Percentiles rank a stretch among this genome's conserved stretches.
Conservation (phyloP, 2,113 vertebrate species). For the Cacatua alba region DNA sequence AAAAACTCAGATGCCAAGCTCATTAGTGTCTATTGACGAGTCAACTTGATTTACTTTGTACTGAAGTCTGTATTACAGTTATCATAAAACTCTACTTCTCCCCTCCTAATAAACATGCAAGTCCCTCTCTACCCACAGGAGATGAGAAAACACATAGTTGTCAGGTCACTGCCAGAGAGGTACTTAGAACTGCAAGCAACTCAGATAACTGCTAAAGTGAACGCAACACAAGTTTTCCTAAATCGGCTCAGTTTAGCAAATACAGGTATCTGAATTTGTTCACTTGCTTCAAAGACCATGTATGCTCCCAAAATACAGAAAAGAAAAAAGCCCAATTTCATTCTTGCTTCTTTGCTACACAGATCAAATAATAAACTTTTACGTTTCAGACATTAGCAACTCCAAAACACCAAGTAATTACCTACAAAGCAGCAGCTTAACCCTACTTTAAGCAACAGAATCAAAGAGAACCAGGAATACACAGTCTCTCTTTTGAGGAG, state of each 20-base stretch:
- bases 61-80: background rate
- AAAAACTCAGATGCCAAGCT: background rate
- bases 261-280: background rate
- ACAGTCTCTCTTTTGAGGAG: background rate
- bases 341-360: background rate
- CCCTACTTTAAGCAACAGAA: background rate
- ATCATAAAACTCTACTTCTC: background rate
- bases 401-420: background rate
- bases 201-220: background rate
- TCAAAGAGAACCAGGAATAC: background rate
- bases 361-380: background rate
- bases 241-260: background rate
- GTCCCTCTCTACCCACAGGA: background rate
- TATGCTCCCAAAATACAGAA: background rate
- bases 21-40: background rate
- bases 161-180: background rate
- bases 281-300: background rate
- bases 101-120: background rate
- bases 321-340: background rate
- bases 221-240: background rate
- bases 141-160: background rate
- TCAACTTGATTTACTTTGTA: background rate
- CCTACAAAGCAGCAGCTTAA: background rate
- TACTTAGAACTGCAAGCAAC: background rate
- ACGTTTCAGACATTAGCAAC: background rate